These are phyloP conservation scores for Dusona sp. DNA, from an alignment of 2,888 invertebrate species.

Conservation along the genomic window DNA sequence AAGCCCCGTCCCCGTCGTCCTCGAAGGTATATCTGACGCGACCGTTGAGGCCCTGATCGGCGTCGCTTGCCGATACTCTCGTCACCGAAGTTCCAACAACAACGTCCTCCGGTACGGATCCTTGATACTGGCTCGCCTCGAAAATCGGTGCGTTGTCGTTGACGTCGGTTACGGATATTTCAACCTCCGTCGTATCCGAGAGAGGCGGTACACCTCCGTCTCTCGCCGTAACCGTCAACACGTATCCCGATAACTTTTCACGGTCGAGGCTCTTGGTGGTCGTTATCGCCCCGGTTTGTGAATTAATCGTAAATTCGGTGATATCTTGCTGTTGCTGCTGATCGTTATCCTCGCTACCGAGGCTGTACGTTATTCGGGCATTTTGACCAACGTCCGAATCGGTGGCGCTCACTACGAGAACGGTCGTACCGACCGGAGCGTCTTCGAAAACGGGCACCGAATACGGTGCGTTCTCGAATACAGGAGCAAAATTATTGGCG, in stretches of 20 bases:
- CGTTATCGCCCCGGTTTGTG: slow-evolving; percentile 96
- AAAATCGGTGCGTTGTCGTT: slow-evolving; percentile 98
- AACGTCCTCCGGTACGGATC: slow-evolving; percentile 94
- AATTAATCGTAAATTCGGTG: slow-evolving; percentile 93
- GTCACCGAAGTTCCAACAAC: slow-evolving; percentile 92
- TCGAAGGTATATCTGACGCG: slow-evolving; percentile 92
- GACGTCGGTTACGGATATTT: slow-evolving; percentile 97
- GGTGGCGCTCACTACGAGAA: slow-evolving; percentile 95
- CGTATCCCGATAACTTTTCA: slow-evolving; percentile 91
- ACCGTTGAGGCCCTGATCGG: slow-evolving; percentile 95
- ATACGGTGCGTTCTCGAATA: slow-evolving; percentile 97
- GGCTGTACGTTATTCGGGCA: slow-evolving; percentile 93
- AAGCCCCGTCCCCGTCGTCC: slow-evolving; percentile 94
- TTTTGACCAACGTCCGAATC: slow-evolving; percentile 98
- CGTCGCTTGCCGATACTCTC: slow-evolving; percentile 93
- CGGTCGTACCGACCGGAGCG: slow-evolving; percentile 95
- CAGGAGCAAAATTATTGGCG: slow-evolving; percentile 97
- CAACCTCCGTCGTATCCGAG: slow-evolving; percentile 97
- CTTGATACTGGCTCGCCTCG: slow-evolving; percentile 92
- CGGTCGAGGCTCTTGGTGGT: slow-evolving; percentile 94
- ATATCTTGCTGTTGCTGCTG: slow-evolving; percentile 80
- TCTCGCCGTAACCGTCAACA: slow-evolving; percentile 95
- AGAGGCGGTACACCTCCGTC: slow-evolving; percentile 97
- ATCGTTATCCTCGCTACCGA: slow-evolving; percentile 89
- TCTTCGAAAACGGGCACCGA: slow-evolving; percentile 96